Base-by-base conservation (phyloP, 1,140 invertebrate genomes). In the Armadillidium nasatum region DNA sequence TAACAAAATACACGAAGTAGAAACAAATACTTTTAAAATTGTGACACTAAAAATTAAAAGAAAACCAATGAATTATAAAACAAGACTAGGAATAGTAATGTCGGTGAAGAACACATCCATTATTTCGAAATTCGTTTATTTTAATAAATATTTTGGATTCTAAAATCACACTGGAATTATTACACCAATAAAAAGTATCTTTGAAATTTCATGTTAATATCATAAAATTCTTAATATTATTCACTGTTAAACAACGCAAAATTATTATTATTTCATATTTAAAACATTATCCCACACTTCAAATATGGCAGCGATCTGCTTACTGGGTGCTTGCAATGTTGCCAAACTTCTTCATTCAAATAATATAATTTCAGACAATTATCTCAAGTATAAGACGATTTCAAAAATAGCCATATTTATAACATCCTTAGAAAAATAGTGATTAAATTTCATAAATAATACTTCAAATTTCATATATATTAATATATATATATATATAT, bases 321-420 rank as follows among this genome's bases (percentile, higher is more conserved):
- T 60, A 60, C 50, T 60, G 50, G 50, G 50, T 60, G 50, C 50
- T 60, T 60, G 50, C 50, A 60, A 60, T 19, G 50, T 60, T 60
- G 50, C 50, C 50, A 60, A 60, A 60, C 50, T 60, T 60, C 50
- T 60, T 60, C 50, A 60, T 60, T 60, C 50, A 60, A 60, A 60
- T 19, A 19, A 60, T 60, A 60, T 60, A 33, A 33, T 33, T 33
- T 33, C 33, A 33, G 33, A 33, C 33, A 33, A 33, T 33, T 33
- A 33, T 33, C 33, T 33, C 33, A 33, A 33, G 33, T 33, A 33
- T 33, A 33, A 33, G 33, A 33, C 33, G 33, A 33, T 33, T 33
- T 33, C 33, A 33, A 33, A 33, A 33, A 33, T 33, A 33, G 33
- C 33, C 33, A 33, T 33, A 33, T 33, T 33, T 33, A 33, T 33